Evolutionary conservation across 2,797 vertebrate genomes (phyloP), one percentile per base, ranked within the genome.

Genomic region (Pitangus sulphuratus): DNA sequence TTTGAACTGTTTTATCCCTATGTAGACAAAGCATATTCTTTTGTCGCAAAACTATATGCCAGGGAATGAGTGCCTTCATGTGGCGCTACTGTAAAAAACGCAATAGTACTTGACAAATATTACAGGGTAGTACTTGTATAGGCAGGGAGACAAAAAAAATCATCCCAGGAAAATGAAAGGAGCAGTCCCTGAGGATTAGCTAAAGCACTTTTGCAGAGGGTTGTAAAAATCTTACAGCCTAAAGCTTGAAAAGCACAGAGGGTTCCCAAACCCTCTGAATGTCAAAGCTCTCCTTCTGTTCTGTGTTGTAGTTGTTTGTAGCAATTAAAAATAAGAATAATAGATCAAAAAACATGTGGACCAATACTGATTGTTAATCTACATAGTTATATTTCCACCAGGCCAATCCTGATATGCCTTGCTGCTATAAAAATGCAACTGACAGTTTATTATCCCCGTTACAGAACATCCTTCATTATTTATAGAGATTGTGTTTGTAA

Each of bases 401-500:
- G 65, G 16, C 75, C 44, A 88, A 76, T 62, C 58, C 66, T 92
- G 60, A 64, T 94, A 77, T 54, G 50, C 92, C 85, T 94, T 35
- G 8, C 74, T 91, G 69, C 84, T 13, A 14, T 97, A 95, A 96
- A 98, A 97, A 97, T 86, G 93, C 87, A 97, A 91, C 87, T 95
- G 81, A 78, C 13, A 6, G 88, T 97, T 96, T 96, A 97, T 98
- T 97, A 97, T 95, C 96, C 95, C 93, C 0, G 10, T 96, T 96
- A 92, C 71, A 82, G 58, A 96, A 77, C 93, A 97, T 97, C 90
- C 84, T 95, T 95, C 91, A 96, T 96, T 97, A 93, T 94, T 97
- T 93, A 97, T 93, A 97, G 94, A 95, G 82, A 96, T 71, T 95
- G 83, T 97, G 93, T 84, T 90, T 91, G 93, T 66, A 96, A 97